Conservation (phyloP, 2,888 invertebrate genomes). For the Calliphora vomitoria region DNA sequence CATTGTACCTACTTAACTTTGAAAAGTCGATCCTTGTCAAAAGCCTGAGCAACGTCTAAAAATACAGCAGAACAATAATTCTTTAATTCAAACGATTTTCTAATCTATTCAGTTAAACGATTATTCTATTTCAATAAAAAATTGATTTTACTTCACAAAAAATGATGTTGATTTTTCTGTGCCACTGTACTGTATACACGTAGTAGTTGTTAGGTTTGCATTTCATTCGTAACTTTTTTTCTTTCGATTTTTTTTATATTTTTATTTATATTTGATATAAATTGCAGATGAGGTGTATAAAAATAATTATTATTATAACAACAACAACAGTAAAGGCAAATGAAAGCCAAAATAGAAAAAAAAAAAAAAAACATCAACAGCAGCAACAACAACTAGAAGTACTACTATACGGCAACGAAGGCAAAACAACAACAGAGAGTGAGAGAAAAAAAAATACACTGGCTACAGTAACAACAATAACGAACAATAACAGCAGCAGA, state of each 20-base stretch:
- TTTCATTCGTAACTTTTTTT: slow-evolving; percentile 57
- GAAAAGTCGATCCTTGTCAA: too few relatives aligned
- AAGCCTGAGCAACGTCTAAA: too few relatives aligned
- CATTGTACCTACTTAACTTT: too few relatives aligned
- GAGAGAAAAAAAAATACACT: slow-evolving; percentile 53
- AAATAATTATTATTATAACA: slow-evolving; percentile 75
- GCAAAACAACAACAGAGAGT: slow-evolving; percentile 51
- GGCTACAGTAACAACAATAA: slow-evolving; percentile 69
- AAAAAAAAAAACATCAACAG: slow-evolving; percentile 13
- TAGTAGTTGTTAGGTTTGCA: slow-evolving; percentile 59
- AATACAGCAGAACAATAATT: too few relatives aligned
- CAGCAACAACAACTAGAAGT: too few relatives aligned
- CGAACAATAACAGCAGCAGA: slow-evolving; percentile 50
- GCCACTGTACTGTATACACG: slow-evolving; percentile 32
- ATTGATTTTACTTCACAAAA: too few relatives aligned
- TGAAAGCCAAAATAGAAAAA: slow-evolving; percentile 53
- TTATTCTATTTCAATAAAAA: too few relatives aligned
- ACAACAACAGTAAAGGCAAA: slow-evolving; percentile 65
- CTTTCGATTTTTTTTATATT: slow-evolving; percentile 72
- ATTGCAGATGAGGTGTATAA: slow-evolving; percentile 77
- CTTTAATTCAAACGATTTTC: too few relatives aligned
- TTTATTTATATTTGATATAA: slow-evolving; percentile 76
- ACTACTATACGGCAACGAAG: slow-evolving; percentile 51
- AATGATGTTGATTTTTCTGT: not conserved
- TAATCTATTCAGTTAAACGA: too few relatives aligned